Evolutionary conservation across 2,797 vertebrate species (phyloP).

Genomic region (Gallinago solitaria): DNA sequence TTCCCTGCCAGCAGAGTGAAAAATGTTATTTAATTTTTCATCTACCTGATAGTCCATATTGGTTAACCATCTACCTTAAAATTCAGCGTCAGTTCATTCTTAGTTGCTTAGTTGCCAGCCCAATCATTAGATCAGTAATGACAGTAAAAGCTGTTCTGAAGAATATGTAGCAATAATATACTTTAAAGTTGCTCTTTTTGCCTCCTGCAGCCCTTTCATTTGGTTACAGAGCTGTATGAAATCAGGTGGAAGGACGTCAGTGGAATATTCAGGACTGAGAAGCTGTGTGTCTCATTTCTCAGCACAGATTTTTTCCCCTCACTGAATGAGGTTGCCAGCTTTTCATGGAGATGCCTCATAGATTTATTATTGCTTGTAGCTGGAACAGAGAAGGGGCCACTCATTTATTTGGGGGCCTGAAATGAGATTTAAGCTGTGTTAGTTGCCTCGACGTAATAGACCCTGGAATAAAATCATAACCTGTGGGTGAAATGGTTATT

Average conservation of each 20-base stretch:
- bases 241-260: background rate
- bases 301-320: background rate
- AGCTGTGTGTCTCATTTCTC: background rate
- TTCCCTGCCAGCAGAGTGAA: background rate
- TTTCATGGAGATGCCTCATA: background rate
- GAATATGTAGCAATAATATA: background rate
- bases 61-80: background rate
- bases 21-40: background rate
- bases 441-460: background rate
- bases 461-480: background rate
- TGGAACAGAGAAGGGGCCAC: background rate
- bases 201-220: background rate
- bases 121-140: background rate
- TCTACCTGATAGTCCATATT: background rate
- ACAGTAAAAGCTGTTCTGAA: background rate
- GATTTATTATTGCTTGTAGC: background rate
- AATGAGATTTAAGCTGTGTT: background rate
- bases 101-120: background rate
- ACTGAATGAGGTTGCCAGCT: background rate
- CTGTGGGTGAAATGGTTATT: background rate
- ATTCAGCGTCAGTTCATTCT: background rate
- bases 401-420: background rate
- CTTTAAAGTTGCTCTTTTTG: background rate
- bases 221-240: background rate
- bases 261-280: background rate